These are phyloP conservation scores for Drosophila quadrilineata DNA, from an alignment of 1,140 invertebrate genomes.

Conservation along the genomic window DNA sequence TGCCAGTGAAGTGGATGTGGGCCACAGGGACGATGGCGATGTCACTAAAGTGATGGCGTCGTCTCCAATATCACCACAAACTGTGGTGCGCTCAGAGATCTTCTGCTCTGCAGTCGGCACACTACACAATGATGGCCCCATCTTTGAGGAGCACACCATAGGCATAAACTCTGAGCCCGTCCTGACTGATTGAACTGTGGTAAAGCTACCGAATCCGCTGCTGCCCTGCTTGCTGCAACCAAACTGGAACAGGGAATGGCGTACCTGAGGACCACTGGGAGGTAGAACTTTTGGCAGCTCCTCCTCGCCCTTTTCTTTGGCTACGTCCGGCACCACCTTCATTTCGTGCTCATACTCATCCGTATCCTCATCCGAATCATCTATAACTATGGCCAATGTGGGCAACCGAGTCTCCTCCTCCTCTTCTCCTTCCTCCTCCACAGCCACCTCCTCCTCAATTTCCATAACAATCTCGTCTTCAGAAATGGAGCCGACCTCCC, in stretches of 20 bases:
- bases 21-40: background rate
- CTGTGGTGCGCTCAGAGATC: conserved; percentile 68
- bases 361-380: too few species aligned
- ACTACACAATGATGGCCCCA: conserved; percentile 35
- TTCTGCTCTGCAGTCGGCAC: conserved; percentile 14
- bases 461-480: conserved; percentile 58
- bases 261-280: conserved; percentile 54
- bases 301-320: background rate
- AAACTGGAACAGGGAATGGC: conserved; percentile 31
- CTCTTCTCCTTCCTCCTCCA: too few species aligned
- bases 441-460: conserved; percentile 33
- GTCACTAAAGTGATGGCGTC: background rate
- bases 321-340: too few species aligned
- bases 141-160: conserved; percentile 65
- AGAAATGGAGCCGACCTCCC: background rate
- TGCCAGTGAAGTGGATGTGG: background rate
- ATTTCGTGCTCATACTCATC: too few species aligned
- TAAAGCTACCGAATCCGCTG: conserved; percentile 64
- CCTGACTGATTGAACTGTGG: conserved; percentile 16
- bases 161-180: conserved; percentile 50
- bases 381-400: too few species aligned
- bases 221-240: conserved; percentile 21
- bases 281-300: background rate
- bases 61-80: conserved; percentile 50
- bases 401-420: too few species aligned